Evolutionary conservation across 1,140 invertebrate species (phyloP).

Genomic region (Subanguina moxae): DNA sequence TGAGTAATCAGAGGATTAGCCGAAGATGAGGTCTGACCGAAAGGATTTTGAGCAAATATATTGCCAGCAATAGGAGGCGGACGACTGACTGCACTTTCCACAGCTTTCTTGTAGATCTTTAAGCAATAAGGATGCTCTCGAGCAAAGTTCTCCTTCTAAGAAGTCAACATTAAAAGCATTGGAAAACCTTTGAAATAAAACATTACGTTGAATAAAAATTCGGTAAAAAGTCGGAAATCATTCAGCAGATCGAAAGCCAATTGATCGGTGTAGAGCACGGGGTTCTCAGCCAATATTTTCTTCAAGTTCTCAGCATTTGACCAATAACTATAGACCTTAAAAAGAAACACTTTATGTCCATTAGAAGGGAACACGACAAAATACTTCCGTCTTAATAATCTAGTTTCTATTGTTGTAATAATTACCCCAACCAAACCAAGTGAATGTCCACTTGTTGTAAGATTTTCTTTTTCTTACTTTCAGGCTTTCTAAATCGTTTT

Average conservation of each 20-base stretch:
- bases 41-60: background rate
- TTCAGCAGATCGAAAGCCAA: background rate
- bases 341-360: background rate
- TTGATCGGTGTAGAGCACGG: constrained; percentile 4
- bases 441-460: too few relatives aligned
- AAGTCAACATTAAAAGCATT: background rate
- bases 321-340: background rate
- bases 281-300: constrained; percentile 9
- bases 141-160: constrained; percentile 8
- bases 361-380: background rate
- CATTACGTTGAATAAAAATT: background rate
- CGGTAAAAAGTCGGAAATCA: constrained; percentile 4
- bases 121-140: constrained; percentile 3
- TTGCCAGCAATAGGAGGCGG: background rate
- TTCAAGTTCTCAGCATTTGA: background rate
- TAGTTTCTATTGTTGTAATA: too few relatives aligned
- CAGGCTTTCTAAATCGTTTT: too few relatives aligned
- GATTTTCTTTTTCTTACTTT: too few relatives aligned
- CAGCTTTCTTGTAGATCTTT: background rate
- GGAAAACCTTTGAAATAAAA: background rate
- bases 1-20: background rate
- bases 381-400: too few relatives aligned
- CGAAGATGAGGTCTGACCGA: background rate
- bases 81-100: background rate
- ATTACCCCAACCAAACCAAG: too few relatives aligned